These are phyloP conservation scores for Monomorium pharaonis DNA, from an alignment of 1,140 invertebrate genomes.

Conservation along the genomic window DNA sequence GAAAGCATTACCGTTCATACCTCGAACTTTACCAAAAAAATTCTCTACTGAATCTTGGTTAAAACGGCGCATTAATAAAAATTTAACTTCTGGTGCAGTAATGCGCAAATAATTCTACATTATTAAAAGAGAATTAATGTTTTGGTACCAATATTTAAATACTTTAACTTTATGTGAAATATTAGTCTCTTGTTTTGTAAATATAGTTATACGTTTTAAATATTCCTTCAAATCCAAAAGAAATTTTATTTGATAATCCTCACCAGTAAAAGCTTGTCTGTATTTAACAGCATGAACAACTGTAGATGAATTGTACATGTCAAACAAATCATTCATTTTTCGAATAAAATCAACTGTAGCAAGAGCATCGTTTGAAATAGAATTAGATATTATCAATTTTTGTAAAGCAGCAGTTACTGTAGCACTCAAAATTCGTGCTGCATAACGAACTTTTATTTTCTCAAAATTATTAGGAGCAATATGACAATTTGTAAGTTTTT, in stretches of 20 bases:
- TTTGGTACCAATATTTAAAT: not conserved
- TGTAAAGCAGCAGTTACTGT: not conserved
- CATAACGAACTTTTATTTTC: conserved; percentile 1
- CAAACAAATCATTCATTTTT: not conserved
- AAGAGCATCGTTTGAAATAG: not conserved
- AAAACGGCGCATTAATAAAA: conserved; percentile 7
- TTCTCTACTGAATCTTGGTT: conserved; percentile 3
- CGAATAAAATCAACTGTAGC: not conserved
- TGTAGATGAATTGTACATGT: not conserved
- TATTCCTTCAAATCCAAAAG: not conserved
- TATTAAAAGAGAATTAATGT: not conserved
- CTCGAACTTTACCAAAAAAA: not conserved
- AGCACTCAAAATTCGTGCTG: not conserved
- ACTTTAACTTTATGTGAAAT: not conserved
- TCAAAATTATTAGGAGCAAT: not conserved
- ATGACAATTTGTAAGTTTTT: not conserved
- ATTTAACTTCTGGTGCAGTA: not conserved
- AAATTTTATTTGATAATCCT: not conserved
- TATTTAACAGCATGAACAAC: not conserved
- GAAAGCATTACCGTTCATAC: not conserved
- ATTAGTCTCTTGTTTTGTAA: not conserved
- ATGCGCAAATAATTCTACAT: not conserved
- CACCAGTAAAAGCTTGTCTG: not conserved
- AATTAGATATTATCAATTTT: not conserved
- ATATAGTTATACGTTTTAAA: not conserved